Percentiles rank a stretch among this genome's conserved stretches.
Conservation (phyloP, 1,140 invertebrate genomes). For the Halyomorpha halys region DNA sequence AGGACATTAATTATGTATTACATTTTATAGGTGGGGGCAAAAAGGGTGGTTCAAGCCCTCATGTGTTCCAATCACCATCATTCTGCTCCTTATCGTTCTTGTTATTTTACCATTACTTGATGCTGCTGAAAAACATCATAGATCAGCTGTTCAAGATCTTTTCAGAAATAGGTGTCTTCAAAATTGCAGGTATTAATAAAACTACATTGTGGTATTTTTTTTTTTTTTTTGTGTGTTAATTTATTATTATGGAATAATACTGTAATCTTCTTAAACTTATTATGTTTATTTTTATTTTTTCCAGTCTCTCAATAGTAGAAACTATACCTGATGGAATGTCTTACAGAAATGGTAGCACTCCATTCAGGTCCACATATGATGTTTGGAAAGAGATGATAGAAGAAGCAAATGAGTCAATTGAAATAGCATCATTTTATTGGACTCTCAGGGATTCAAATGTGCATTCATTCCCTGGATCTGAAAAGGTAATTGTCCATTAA, state of each 20-base stretch:
- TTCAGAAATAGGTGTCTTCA: constrained; percentile 22
- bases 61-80: constrained; percentile 67
- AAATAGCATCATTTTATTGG: too few species aligned
- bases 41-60: constrained; percentile 59
- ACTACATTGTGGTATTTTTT: too few species aligned
- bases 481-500: too few species aligned
- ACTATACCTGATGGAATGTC: constrained; percentile 76
- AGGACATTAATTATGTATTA: neutral
- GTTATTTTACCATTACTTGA: constrained; percentile 64
- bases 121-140: constrained; percentile 28
- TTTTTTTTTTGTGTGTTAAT: too few species aligned
- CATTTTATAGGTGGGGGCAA: constrained; percentile 35
- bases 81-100: constrained; percentile 60
- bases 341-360: constrained; percentile 50
- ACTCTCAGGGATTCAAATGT: too few species aligned
- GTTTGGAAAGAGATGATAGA: constrained; percentile 68
- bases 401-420: constrained; percentile 53
- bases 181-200: constrained; percentile 24
- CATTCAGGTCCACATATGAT: constrained; percentile 59
- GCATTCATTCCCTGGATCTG: too few species aligned
- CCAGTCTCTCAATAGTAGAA: constrained; percentile 65
- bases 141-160: neutral
- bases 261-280: too few species aligned
- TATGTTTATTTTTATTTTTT: neutral
- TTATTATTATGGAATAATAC: too few species aligned